Conservation (phyloP, 2,113 vertebrate species). For the Phodopus roborovskii region DNA sequence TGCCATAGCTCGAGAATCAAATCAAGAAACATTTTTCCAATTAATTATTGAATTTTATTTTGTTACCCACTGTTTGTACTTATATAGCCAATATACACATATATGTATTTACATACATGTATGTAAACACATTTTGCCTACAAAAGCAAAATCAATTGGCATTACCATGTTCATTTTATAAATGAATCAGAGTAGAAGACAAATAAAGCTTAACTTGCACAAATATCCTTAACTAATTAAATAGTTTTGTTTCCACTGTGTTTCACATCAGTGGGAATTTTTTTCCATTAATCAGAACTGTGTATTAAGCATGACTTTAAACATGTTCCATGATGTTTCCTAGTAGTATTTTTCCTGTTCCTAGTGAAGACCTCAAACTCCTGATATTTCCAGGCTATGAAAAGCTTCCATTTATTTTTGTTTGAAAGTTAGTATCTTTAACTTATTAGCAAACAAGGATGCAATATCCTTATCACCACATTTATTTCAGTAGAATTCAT, state of each 20-base stretch:
- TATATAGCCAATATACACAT: constrained; percentile 1
- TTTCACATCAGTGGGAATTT: not conserved
- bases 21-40: constrained; percentile 61
- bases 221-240: not conserved
- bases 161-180: constrained; percentile 33
- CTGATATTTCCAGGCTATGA: not conserved
- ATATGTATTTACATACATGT: not conserved
- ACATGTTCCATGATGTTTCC: not conserved
- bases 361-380: not conserved
- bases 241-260: not conserved
- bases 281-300: not conserved
- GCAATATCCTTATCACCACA: not conserved
- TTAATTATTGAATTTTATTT: constrained; percentile 17
- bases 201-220: not conserved
- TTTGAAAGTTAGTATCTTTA: not conserved
- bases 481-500: not conserved
- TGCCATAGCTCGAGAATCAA: constrained; percentile 27
- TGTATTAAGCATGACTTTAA: not conserved
- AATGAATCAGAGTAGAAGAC: not conserved
- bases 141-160: constrained; percentile 34
- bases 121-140: not conserved
- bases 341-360: not conserved
- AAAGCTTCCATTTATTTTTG: not conserved
- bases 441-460: not conserved
- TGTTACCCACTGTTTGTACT: constrained; percentile 25